These are phyloP conservation scores for Chymomyza costata DNA, from an alignment of 1,140 invertebrate species.

Conservation along the genomic window DNA sequence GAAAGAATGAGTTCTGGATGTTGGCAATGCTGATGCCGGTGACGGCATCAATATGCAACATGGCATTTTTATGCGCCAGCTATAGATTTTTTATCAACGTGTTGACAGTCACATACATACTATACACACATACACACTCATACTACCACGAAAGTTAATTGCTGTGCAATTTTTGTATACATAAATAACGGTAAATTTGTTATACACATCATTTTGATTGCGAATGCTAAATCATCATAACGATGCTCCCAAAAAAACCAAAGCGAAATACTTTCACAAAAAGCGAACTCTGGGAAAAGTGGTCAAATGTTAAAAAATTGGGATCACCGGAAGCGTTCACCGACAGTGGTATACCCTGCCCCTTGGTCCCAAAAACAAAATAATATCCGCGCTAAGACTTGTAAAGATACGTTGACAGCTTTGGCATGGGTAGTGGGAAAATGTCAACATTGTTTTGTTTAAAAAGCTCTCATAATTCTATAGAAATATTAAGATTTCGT, in stretches of 20 bases:
- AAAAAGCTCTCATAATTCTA: no score
- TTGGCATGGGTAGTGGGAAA: no score
- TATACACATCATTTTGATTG: constrained; percentile 73
- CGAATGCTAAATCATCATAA: constrained; percentile 60
- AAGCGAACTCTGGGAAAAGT: constrained; percentile 55
- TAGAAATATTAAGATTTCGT: no score
- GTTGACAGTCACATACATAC: not conserved
- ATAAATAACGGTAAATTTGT: constrained; percentile 73
- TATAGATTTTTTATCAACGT: constrained; percentile 31
- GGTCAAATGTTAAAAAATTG: constrained; percentile 53
- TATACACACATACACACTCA: constrained; percentile 14
- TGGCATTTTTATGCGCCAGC: constrained; percentile 27
- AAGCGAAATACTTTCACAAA: constrained; percentile 22
- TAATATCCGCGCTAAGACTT: no score
- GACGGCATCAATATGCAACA: constrained; percentile 48
- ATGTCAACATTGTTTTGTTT: no score
- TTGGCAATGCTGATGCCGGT: not conserved
- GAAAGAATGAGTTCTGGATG: not conserved
- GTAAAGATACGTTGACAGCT: no score
- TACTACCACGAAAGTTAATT: constrained; percentile 55
- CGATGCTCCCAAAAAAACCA: constrained; percentile 19
- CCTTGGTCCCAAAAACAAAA: no score
- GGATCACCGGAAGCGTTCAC: no score
- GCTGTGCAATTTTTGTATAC: constrained; percentile 71
- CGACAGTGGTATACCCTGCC: no score